Evolutionary conservation across 2,888 invertebrate genomes (phyloP).

Genomic region (Caenorhabditis sinica): DNA sequence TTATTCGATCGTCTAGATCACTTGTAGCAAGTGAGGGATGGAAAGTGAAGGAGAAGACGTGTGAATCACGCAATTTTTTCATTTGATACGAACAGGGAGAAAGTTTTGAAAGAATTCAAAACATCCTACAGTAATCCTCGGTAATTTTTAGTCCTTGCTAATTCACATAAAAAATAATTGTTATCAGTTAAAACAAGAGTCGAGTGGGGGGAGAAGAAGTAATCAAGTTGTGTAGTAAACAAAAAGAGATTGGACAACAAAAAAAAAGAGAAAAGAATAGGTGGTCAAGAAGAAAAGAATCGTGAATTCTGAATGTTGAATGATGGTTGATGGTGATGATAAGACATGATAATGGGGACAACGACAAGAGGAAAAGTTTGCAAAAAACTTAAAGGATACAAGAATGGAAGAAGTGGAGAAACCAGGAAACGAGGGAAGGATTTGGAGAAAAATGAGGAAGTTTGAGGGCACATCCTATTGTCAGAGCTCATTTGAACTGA

Average conservation of each 20-base stretch:
- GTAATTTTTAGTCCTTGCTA: neutral
- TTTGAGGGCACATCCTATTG: no score
- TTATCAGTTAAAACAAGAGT: neutral
- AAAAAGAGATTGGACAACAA: conserved; percentile 23
- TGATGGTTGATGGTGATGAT: conserved; percentile 30
- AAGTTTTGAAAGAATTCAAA: neutral
- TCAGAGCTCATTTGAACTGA: no score
- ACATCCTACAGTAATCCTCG: no score
- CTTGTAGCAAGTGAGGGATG: neutral
- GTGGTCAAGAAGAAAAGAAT: conserved; percentile 34
- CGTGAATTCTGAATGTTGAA: conserved; percentile 1
- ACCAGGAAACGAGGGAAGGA: neutral
- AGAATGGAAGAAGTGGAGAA: conserved; percentile 27
- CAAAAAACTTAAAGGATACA: conserved; percentile 18
- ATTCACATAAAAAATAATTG: no score
- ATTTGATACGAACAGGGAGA: neutral
- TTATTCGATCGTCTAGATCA: conserved; percentile 32
- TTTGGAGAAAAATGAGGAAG: neutral
- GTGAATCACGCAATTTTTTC: conserved; percentile 39
- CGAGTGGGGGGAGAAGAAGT: conserved; percentile 19
- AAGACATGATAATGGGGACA: conserved; percentile 22
- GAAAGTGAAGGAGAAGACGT: conserved; percentile 17
- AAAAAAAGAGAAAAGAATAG: conserved; percentile 17
- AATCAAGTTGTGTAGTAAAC: conserved; percentile 51
- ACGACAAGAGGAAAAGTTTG: conserved; percentile 30